Percentiles rank a stretch among this genome's conserved stretches.
These are phyloP conservation scores for Thaumetopoea pityocampa DNA, from an alignment of 1,140 invertebrate species.

Conservation along the genomic window DNA sequence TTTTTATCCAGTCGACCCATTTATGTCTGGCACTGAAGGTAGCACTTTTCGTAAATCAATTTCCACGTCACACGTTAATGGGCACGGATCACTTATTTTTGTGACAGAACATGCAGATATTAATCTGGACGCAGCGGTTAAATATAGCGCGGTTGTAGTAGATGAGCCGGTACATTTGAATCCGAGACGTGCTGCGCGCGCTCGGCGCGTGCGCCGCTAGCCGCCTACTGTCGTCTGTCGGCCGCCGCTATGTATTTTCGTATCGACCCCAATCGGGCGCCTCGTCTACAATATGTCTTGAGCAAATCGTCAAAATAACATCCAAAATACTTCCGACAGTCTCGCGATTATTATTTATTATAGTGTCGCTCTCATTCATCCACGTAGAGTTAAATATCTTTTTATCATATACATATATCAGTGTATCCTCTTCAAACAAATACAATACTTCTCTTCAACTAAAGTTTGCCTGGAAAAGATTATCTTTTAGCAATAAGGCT, in stretches of 20 bases:
- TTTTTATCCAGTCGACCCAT: conserved; percentile 26
- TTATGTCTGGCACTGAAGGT: conserved; percentile 24
- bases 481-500: no score
- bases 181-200: conserved; percentile 50
- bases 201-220: conserved; percentile 67
- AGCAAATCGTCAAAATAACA: conserved; percentile 63
- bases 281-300: conserved; percentile 70
- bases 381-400: conserved; percentile 1
- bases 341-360: conserved; percentile 34
- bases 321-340: conserved; percentile 39
- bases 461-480: no score
- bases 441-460: no score
- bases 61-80: conserved; percentile 50
- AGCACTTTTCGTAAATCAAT: conserved; percentile 28
- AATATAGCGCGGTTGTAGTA: conserved; percentile 60
- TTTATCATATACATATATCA: no score
- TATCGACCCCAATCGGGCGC: conserved; percentile 68
- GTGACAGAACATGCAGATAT: conserved; percentile 58
- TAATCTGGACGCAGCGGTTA: conserved; percentile 62
- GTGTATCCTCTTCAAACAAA: no score
- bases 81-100: conserved; percentile 49
- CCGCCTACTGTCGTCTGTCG: conserved; percentile 58
- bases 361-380: conserved; percentile 27
- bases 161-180: conserved; percentile 54
- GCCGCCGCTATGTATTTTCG: conserved; percentile 64